Conservation (phyloP, 2,797 vertebrate genomes). For the Staurois parvus region DNA sequence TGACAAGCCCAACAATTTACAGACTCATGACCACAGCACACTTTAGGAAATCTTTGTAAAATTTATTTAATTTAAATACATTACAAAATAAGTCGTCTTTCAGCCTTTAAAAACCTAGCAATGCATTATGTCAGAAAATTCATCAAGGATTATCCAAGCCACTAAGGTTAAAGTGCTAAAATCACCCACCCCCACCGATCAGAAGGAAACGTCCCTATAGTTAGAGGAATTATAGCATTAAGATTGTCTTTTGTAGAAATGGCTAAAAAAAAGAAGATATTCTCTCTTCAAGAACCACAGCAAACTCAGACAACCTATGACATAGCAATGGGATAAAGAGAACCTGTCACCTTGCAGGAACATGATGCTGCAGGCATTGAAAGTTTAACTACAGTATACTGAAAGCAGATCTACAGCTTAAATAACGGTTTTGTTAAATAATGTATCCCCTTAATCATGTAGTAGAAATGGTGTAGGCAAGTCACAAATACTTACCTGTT, state of each 20-base stretch:
- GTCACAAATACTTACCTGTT: too few relatives aligned
- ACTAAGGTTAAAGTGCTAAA: constrained; percentile 74
- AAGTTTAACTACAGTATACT: too few relatives aligned
- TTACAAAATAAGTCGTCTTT: constrained; percentile 73
- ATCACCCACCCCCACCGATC: constrained; percentile 58
- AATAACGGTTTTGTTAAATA: too few relatives aligned
- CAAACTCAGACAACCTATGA: neutral
- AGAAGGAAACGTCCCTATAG: neutral
- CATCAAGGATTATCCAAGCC: constrained; percentile 67
- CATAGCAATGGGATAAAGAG: neutral
- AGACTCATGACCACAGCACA: constrained; percentile 30
- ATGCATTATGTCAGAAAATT: constrained; percentile 67
- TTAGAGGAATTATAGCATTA: neutral
- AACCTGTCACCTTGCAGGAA: neutral
- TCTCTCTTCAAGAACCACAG: neutral
- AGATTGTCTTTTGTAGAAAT: neutral
- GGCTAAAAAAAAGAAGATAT: too few relatives aligned
- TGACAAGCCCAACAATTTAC: neutral
- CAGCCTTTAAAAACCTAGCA: constrained; percentile 72
- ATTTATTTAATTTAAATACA: constrained; percentile 72
- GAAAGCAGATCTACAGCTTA: too few relatives aligned
- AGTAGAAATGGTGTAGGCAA: too few relatives aligned
- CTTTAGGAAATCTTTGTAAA: constrained; percentile 73
- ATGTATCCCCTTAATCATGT: too few relatives aligned
- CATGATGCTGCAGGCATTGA: neutral